phyloP scores from a whole-genome alignment of 2,888 invertebrate species.

The Epiperipatus broadwayi region DNA sequence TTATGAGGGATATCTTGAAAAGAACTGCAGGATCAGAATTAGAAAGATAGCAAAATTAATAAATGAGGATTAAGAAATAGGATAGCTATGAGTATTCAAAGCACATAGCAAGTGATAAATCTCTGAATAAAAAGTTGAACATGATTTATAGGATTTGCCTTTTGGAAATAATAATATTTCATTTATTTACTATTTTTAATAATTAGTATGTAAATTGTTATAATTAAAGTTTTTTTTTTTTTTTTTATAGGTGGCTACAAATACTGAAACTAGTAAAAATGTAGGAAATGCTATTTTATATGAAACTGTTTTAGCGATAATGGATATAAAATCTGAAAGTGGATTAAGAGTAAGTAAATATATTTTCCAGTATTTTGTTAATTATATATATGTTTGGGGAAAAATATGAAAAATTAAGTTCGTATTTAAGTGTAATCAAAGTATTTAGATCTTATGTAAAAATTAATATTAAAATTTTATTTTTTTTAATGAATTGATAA shows the following conservation, averaged over 20 bases:
- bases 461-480: background rate
- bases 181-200: no score
- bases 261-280: conserved; percentile 98
- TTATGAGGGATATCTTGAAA: no score
- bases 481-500: no score
- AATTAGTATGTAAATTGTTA: conserved; percentile 1
- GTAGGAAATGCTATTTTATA: conserved; percentile 99
- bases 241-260: conserved; percentile 56
- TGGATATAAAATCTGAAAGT: conserved; percentile 95
- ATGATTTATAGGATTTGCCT: background rate
- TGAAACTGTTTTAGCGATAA: conserved; percentile 96
- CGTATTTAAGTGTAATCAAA: background rate
- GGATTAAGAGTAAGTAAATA: conserved; percentile 50
- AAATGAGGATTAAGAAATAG: no score
- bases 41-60: no score
- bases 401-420: background rate
- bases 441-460: conserved; percentile 9
- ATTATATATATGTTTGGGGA: background rate
- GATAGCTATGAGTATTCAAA: no score
- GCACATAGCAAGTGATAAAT: no score
- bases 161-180: background rate
- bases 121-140: no score
- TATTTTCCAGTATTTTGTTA: no score
- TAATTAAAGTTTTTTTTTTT: conserved; percentile 6
- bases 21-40: no score